Base-by-base conservation (phyloP, 2,113 vertebrate genomes). In the Prunella fulvescens region DNA sequence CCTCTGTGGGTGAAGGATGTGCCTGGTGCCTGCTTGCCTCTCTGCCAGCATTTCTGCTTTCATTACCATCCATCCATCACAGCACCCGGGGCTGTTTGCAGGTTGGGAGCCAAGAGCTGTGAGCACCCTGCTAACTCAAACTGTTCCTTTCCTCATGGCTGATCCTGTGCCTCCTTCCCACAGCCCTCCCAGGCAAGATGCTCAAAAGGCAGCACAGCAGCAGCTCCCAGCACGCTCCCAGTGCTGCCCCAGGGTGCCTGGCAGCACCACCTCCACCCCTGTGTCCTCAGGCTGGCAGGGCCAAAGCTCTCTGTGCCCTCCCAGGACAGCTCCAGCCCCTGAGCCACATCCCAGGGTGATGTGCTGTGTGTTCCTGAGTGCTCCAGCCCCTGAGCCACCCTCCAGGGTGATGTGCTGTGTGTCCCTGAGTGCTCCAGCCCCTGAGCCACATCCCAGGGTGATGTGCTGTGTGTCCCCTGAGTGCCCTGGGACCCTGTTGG, bases 101-200 rank as follows among this genome's bases (percentile, higher is more conserved):
- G 81, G 47, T 8, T 60, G 65, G 35, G 33, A 79, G 58, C 74
- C 86, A 57, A 44, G 67, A 66, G 67, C 69, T 62, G 64, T 40
- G 37, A 82, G 73, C 92, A 92, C 92, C 74, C 48, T 20, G 67
- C 83, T 91, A 72, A 80, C 86, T 92, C 62, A 77, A 19, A 22
- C 84, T 19, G 5, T 1, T 18, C 31, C 61, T 74, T 51, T 40
- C 66, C 71, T 19, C 7, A 2, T 9, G 72, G 57, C 1, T 39
- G 51, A 22, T 57, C 23, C 71, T 22, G 10, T 0, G 19, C 39
- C 47, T 77, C 39, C 74, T 48, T 54, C 87, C 65, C 28, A 3
- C 57, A 6, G 31, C 19, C 1, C 56, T 37, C 1, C 26, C 57
- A 44, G 51, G 45, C 4, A 11, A 31, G 72, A n/a, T 45, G 81